Base-by-base conservation (phyloP, 2,113 vertebrate genomes). In the Odontophorus gujanensis region DNA sequence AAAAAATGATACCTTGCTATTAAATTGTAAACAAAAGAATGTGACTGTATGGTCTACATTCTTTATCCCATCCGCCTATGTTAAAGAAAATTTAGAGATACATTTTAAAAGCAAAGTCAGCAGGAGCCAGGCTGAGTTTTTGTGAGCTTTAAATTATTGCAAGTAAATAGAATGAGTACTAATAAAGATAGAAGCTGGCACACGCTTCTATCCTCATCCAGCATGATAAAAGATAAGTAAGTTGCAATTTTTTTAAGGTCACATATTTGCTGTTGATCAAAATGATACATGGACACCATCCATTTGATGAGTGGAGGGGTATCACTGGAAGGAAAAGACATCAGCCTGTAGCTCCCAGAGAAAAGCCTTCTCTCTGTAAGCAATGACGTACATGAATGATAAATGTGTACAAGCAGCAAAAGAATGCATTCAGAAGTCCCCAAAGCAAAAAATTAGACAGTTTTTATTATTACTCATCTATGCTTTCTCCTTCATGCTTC, bases 61-160 rank as follows among this genome's bases (percentile, higher is more conserved):
- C 24, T 45, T 15, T 58, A 20, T 48, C n/a, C 21, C 17, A 2
- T 19, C 34, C 19, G 86, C 90, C 45, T 75, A 18, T 65, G 40
- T 57, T 58, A 48, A 66, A 55, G 55, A 73, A 61, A 93, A 92
- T 76, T 68, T 75, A 76, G 48, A 87, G 32, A 17, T 40, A 85
- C 2, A 61, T 95, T 53, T 91, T 92, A 76, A 79, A 87, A 87
- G n/a, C n/a, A 82, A 85, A 91, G n/a, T 16, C 51, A 87, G 42
- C 11, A 43, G 30, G 15, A 85, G 13, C 40, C 32, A 81, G 28
- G 24, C 21, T 55, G 47, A 84, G 15, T 79, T 84, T 87, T 81
- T 81, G 9, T 14, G 3, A 15, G 22, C 11, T 89, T 76, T 91
- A 73, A 78, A 87, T 93, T 84, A 36, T 22, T 68, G 25, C 7